Conservation (phyloP, 2,797 vertebrate species). For the Cercopithecus petaurista region DNA sequence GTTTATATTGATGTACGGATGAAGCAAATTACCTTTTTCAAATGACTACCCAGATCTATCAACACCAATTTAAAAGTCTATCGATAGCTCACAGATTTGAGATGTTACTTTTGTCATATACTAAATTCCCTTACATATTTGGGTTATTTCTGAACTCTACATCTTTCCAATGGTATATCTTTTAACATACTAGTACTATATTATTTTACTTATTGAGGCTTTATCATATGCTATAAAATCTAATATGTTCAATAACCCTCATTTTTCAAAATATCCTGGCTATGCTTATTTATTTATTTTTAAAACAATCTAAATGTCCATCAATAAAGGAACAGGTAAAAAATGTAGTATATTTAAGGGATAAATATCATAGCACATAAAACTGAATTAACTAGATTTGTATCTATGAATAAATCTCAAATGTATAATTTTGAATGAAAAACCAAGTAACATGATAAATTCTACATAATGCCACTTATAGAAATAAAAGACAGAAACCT, state of each 20-base stretch:
- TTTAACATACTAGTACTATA: background rate
- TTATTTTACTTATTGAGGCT: background rate
- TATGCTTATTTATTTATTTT: background rate
- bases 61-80: background rate
- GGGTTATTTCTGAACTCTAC: background rate
- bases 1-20: background rate
- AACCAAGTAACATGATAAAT: background rate
- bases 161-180: background rate
- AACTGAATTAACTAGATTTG: background rate
- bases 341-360: background rate
- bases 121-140: background rate
- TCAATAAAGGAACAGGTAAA: background rate
- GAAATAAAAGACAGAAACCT: background rate
- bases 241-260: background rate
- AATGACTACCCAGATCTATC: background rate
- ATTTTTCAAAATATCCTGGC: background rate
- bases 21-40: background rate
- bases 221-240: background rate
- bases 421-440: background rate
- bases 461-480: background rate
- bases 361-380: background rate
- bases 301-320: background rate
- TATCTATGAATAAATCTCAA: background rate
- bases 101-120: background rate
- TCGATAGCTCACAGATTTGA: background rate